Evolutionary conservation across 2,113 vertebrate species (phyloP), one percentile per base, ranked within the genome.

Genomic region (Antennarius striatus): DNA sequence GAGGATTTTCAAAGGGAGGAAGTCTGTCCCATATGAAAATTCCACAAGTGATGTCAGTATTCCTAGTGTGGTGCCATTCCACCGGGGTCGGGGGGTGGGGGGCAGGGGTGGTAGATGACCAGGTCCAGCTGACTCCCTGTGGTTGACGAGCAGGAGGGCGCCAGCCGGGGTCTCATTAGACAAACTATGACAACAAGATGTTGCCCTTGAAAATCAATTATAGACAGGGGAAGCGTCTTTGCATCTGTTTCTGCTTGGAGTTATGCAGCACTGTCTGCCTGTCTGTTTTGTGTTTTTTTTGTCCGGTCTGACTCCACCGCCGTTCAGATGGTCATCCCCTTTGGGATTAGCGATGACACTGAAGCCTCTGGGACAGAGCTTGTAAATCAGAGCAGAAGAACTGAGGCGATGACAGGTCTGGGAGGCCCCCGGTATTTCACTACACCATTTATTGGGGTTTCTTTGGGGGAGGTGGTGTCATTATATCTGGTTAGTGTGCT

Each of bases 201-300:
- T 64, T 88, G 86, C 84, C 91, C 89, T 91, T 92, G 89, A 91
- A 93, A 91, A 94, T 94, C 90, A 92, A 92, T 93, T 93, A 90
- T 83, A 90, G 92, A 85, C 89, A 86, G 79, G 60, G 62, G 77
- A 22, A 88, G 67, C 49, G 36, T 74, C 73, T 42, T 63, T 80
- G 83, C 91, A 92, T 92, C 91, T 93, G 91, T 91, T 92, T 89
- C 86, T 91, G 80, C 76, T 91, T 36, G 83, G 68, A 83, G 81
- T 87, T 89, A 85, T 85, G 85, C 54, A 48, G 75, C 62, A 4
- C 75, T 85, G 80, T 80, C 83, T 89, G 79, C 53, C 56, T 48
- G 50, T 52, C 48, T 50, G 48, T 48, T 63, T 51, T 7, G n/a
- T n/a, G n/a, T n/a, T 77, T 68, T 73, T 80, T 81, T 75, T 53